Base-by-base conservation (phyloP, 2,113 vertebrate genomes). In the Elanus axillaris region DNA sequence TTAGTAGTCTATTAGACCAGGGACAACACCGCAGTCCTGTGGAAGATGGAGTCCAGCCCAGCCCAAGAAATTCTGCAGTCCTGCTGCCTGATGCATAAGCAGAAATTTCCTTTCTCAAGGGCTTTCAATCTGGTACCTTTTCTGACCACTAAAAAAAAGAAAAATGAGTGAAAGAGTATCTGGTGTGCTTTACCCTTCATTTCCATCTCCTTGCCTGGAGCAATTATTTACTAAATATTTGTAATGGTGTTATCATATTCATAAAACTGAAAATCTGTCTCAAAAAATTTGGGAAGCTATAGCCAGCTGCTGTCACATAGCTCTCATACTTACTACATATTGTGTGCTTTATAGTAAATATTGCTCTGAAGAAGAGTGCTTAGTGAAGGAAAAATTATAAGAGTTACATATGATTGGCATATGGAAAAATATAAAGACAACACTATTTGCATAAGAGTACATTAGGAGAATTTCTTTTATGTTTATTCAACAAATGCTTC, bases 401-500 rank as follows among this genome's bases (percentile, higher is more conserved):
- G 48, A 94, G 47, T 90, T 96, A 69, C 29, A 60, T 84, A 89
- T 90, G 83, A 96, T 84, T 95, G 86, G 59, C 86, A 91, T 84
- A 95, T 79, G 77, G 79, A 97, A 96, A 95, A 96, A 95, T 92
- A 93, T 62, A 96, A 97, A 81, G 53, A 75, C 80, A 97, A 79
- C 56, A 79, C 86, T 81, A 94, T 96, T 89, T 96, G 62, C 72
- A 40, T 91, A 89, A 90, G 56, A 90, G 92, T 93, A 92, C 60
- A 95, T 96, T 94, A 86, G 59, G 71, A 96, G 85, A 85, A 94
- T 73, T 88, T 89, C 93, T 96, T 96, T 96, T 86, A 92, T 96
- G 94, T 96, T 97, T 97, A 97, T 96, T 97, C 94, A 97, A 97
- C 95, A 97, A 98, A 97, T 97, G 93, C 88, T 97, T 97, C 88